Evolutionary conservation across 2,113 vertebrate genomes (phyloP).

Genomic region (Poecile atricapillus): DNA sequence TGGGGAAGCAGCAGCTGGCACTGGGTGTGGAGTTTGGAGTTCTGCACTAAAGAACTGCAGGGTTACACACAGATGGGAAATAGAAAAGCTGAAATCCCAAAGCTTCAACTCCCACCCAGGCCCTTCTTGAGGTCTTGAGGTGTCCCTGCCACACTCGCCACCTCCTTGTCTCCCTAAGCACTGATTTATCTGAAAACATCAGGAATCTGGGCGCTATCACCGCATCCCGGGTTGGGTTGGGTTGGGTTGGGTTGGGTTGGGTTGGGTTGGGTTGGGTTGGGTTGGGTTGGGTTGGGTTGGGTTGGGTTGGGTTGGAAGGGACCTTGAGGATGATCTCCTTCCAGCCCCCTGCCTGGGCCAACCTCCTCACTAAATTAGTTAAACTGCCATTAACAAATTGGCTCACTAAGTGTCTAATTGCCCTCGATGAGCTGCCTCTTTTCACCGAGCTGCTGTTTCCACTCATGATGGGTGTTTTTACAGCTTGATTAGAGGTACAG

Average conservation of each 20-base stretch:
- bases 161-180: background rate
- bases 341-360: background rate
- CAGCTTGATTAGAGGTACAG: background rate
- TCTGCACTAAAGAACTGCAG: background rate
- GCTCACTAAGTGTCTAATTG: background rate
- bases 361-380: background rate
- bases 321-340: accelerated
- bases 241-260: background rate
- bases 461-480: background rate
- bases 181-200: background rate
- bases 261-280: no score
- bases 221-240: no score
- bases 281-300: no score
- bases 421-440: background rate
- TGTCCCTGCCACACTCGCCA: background rate
- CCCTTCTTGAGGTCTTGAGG: background rate
- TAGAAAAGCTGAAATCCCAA: background rate
- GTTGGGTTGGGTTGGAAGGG: background rate
- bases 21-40: background rate
- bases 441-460: background rate
- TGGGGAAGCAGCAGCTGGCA: background rate
- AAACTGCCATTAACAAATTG: background rate
- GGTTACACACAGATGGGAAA: accelerated
- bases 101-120: background rate
- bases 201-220: accelerated